Evolutionary conservation across 2,113 vertebrate genomes (phyloP).

Genomic region (Maccullochella peelii): DNA sequence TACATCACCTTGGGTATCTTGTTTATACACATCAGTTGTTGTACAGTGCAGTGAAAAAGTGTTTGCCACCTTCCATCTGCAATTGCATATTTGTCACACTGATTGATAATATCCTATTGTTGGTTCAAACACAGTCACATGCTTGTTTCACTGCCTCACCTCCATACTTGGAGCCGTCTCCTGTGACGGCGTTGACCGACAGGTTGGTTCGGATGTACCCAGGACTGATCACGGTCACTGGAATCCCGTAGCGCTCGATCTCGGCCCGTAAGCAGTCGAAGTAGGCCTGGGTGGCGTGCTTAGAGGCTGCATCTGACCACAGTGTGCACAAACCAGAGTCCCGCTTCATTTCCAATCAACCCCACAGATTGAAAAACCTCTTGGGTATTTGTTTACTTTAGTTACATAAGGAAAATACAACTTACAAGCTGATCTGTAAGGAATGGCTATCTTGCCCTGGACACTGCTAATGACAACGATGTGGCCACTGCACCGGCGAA

Average conservation of each 20-base stretch:
- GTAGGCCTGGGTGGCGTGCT: constrained; percentile 96
- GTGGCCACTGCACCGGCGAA: constrained; percentile 88
- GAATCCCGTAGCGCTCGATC: constrained; percentile 85
- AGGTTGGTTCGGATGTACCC: constrained; percentile 95
- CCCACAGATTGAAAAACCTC: too few relatives aligned
- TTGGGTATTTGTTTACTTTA: neutral
- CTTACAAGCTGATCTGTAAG: constrained; percentile 97
- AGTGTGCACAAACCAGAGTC: constrained; percentile 4
- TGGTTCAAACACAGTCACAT: neutral
- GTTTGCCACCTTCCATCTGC: neutral
- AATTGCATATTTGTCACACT: neutral
- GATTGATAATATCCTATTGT: neutral
- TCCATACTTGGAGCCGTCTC: constrained; percentile 91
- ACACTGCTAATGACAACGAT: constrained; percentile 94
- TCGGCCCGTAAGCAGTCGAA: constrained; percentile 97
- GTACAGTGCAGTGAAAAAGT: neutral
- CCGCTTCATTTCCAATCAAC: constrained; percentile 6
- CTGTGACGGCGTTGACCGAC: constrained; percentile 92
- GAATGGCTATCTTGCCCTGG: constrained; percentile 95
- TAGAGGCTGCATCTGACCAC: constrained; percentile 92
- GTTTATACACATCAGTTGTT: neutral
- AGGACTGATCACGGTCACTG: constrained; percentile 92
- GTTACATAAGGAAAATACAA: constrained; percentile 41
- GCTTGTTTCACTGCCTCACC: constrained; percentile 80
- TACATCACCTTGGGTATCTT: too few relatives aligned